A percentile compares a stretch with the other conserved stretches of the same genome.
phyloP scores from a whole-genome alignment of 2,797 vertebrate genomes.

The Gymnoscopelus braueri region DNA sequence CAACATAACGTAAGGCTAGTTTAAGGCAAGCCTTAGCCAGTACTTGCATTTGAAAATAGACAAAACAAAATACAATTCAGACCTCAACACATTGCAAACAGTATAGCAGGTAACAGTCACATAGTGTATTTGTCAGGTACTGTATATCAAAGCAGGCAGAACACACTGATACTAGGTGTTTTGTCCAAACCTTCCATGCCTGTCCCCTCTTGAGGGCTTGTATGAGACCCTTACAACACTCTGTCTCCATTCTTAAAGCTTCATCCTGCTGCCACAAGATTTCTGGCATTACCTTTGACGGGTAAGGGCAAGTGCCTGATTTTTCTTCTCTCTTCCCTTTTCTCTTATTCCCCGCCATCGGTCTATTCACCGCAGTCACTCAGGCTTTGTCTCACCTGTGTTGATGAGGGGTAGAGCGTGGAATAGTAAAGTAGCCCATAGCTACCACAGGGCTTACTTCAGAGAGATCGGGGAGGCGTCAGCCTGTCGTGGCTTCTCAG shows the following conservation, averaged over 20 bases:
- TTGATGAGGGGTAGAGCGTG: conserved; percentile 44
- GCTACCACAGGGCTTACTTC: conserved; percentile 63
- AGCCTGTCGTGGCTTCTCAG: conserved; percentile 72
- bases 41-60: no score
- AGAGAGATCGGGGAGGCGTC: conserved; percentile 61
- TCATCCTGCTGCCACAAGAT: neutral
- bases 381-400: conserved; percentile 56
- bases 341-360: conserved; percentile 39
- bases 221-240: neutral
- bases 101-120: no score
- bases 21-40: no score
- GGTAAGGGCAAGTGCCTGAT: conserved; percentile 52
- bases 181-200: no score
- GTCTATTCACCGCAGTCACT: conserved; percentile 50
- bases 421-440: conserved; percentile 64
- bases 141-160: no score
- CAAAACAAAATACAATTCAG: no score
- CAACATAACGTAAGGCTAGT: no score
- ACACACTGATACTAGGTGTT: no score
- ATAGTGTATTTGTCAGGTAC: no score
- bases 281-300: conserved; percentile 32
- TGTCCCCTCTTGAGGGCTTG: no score
- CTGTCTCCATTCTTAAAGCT: conserved; percentile 29
- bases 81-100: no score
- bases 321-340: conserved; percentile 17